phyloP scores from a whole-genome alignment of 53 echinoderm and acorn worm genomes.

The Henricia sp. region DNA sequence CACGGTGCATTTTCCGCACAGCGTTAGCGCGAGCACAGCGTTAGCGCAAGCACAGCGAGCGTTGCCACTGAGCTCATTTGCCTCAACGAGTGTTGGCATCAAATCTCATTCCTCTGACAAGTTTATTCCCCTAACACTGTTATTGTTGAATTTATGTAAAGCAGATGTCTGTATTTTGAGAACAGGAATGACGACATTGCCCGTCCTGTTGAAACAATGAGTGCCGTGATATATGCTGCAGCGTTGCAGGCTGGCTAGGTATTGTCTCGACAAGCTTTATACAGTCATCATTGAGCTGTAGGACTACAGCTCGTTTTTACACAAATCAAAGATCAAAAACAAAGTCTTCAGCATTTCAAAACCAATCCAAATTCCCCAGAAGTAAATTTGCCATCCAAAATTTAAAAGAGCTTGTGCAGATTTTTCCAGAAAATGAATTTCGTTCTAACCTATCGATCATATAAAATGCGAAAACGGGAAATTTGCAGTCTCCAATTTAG shows the following conservation, averaged over 20 bases:
- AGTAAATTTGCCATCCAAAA: not conserved
- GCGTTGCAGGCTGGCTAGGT: constrained; percentile 12
- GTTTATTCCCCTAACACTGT: no score
- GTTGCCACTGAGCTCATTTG: constrained; percentile 32
- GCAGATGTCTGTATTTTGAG: not conserved
- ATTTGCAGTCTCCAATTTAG: no score
- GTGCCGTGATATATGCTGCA: not conserved
- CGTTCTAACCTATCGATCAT: no score
- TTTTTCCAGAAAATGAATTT: no score
- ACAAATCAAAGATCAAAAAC: constrained; percentile 39
- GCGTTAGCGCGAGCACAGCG: not conserved
- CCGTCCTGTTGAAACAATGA: constrained; percentile 9
- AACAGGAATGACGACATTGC: not conserved
- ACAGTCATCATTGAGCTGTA: not conserved
- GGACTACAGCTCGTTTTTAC: constrained; percentile 14
- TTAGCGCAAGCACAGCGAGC: not conserved
- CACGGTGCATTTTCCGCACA: no score
- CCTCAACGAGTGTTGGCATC: not conserved
- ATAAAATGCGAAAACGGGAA: no score
- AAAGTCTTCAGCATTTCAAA: constrained; percentile 5
- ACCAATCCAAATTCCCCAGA: not conserved
- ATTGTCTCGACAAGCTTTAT: constrained; percentile 12
- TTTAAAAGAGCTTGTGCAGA: no score
- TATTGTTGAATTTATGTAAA: not conserved
- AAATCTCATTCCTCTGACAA: not conserved